Conservation (phyloP, 2,888 invertebrate species). For the Dugesia japonica region DNA sequence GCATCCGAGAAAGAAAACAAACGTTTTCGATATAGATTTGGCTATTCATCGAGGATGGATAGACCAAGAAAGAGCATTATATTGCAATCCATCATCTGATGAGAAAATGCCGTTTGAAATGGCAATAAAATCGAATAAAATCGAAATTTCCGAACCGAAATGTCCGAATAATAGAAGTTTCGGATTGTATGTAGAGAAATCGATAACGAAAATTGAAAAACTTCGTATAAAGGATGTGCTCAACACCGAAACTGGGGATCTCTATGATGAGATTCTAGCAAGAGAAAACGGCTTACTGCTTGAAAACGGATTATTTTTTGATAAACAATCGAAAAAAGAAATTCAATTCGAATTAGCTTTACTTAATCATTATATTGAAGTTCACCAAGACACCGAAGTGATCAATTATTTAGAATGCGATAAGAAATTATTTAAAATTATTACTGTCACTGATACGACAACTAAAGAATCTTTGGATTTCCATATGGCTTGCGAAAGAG, state of each 20-base stretch:
- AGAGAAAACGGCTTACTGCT: not conserved
- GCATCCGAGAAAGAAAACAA: not conserved
- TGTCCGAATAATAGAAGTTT: not conserved
- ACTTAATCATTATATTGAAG: not conserved
- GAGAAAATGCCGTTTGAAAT: not conserved
- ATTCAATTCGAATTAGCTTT: not conserved
- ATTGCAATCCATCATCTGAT: not conserved
- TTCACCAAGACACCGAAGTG: not conserved
- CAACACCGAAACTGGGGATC: not conserved
- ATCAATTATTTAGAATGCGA: not conserved
- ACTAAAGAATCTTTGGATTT: not conserved
- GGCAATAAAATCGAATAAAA: not conserved
- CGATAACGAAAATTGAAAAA: not conserved
- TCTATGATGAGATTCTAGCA: not conserved
- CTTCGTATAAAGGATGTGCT: not conserved
- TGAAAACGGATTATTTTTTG: not conserved
- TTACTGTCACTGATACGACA: not conserved
- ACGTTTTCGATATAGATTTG: not conserved
- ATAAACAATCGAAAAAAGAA: not conserved
- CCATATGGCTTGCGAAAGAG: not conserved
- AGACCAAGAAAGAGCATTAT: not conserved
- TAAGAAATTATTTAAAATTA: not conserved
- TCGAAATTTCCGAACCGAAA: not conserved
- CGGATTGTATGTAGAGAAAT: not conserved
- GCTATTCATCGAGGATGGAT: not conserved